These are phyloP conservation scores for Drosophila takahashii DNA, from an alignment of 1,140 invertebrate genomes.

Conservation along the genomic window DNA sequence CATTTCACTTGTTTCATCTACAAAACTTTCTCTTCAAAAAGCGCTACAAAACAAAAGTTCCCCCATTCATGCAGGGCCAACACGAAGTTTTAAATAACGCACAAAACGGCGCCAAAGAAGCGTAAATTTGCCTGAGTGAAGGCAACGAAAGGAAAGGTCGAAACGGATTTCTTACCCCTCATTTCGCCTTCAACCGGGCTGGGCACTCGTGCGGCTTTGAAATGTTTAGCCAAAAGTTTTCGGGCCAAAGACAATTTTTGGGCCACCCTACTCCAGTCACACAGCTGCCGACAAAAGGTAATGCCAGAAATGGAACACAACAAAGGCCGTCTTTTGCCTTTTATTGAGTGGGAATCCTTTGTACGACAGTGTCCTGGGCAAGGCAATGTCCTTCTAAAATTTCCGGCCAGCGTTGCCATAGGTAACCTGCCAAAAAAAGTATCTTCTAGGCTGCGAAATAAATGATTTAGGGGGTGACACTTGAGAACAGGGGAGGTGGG, in stretches of 20 bases:
- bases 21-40: slow-evolving; percentile 17
- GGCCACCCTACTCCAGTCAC: neutral
- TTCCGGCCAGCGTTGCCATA: slow-evolving; percentile 35
- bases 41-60: neutral
- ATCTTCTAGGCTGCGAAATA: slow-evolving; percentile 24
- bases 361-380: slow-evolving; percentile 22
- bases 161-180: slow-evolving; percentile 42
- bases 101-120: slow-evolving; percentile 20
- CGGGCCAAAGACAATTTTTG: slow-evolving; percentile 27
- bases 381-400: slow-evolving; percentile 22
- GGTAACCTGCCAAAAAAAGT: slow-evolving; percentile 8
- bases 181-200: slow-evolving; percentile 30
- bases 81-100: slow-evolving; percentile 38
- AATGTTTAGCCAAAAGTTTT: slow-evolving; percentile 46
- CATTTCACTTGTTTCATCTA: slow-evolving; percentile 19
- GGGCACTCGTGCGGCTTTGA: slow-evolving; percentile 56
- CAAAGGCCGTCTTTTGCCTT: slow-evolving; percentile 21
- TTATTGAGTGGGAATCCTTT: slow-evolving; percentile 38
- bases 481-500: neutral
- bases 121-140: slow-evolving; percentile 27
- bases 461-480: slow-evolving; percentile 32
- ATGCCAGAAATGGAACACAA: slow-evolving; percentile 16
- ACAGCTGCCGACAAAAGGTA: slow-evolving; percentile 28
- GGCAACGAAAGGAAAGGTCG: slow-evolving; percentile 32
- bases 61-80: slow-evolving; percentile 6